phyloP scores from a whole-genome alignment of 2,888 invertebrate species.

The Thera britannica region DNA sequence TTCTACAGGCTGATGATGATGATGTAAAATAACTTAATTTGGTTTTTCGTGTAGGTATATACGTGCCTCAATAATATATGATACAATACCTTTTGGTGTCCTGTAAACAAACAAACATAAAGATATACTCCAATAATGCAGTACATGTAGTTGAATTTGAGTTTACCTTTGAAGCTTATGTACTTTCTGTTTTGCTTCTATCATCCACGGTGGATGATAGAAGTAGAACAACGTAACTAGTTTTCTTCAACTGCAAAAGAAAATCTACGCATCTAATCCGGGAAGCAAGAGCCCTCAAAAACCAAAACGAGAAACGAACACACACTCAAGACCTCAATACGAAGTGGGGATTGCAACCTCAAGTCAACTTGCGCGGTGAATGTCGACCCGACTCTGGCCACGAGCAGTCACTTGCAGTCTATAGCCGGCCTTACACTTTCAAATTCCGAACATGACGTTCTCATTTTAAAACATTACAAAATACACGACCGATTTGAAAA shows the following conservation, averaged over 20 bases:
- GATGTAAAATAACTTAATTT: no score
- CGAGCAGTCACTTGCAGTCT: conserved; percentile 33
- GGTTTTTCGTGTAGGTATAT: no score
- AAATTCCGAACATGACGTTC: conserved; percentile 40
- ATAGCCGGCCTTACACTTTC: conserved; percentile 36
- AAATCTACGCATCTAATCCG: conserved; percentile 35
- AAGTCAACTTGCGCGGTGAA: conserved; percentile 29
- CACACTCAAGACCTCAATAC: conserved; percentile 39
- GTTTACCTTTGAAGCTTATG: neutral
- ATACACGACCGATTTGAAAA: neutral
- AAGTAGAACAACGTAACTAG: neutral
- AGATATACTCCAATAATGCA: no score
- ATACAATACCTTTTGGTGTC: no score
- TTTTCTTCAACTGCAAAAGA: conserved; percentile 20
- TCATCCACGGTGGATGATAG: neutral
- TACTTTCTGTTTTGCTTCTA: conserved; percentile 5
- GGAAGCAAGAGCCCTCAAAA: conserved; percentile 43
- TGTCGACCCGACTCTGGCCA: conserved; percentile 31
- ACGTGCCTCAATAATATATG: no score
- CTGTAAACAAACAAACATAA: no score
- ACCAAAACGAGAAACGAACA: conserved; percentile 41
- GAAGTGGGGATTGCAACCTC: conserved; percentile 38
- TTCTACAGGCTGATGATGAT: no score
- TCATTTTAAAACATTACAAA: conserved; percentile 28
- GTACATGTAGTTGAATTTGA: no score